phyloP scores from a whole-genome alignment of 2,113 vertebrate genomes.

The Mormoops blainvillei region DNA sequence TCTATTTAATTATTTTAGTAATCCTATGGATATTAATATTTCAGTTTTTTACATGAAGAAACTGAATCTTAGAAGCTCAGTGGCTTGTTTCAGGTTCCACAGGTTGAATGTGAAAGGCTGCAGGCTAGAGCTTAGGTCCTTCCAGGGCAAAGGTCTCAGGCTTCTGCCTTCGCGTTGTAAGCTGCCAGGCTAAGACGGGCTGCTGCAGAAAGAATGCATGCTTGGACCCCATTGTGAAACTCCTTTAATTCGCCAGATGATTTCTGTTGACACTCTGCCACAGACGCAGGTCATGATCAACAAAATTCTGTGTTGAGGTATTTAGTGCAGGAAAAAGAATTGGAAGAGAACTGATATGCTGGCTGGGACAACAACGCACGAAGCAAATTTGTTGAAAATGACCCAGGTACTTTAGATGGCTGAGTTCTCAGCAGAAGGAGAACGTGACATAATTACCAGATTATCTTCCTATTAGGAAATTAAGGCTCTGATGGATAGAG shows the following conservation, averaged over 20 bases:
- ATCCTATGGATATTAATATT: background rate
- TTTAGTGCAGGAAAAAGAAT: background rate
- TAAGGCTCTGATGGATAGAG: background rate
- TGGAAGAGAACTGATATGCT: background rate
- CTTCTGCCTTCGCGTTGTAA: background rate
- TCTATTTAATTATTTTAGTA: background rate
- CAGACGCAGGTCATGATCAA: background rate
- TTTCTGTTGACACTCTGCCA: background rate
- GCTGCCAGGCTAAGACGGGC: rapidly evolving
- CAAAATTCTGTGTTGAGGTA: background rate
- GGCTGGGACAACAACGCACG: background rate
- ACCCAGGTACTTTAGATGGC: background rate
- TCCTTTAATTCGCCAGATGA: background rate
- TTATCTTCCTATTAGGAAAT: background rate
- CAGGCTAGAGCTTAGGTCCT: background rate
- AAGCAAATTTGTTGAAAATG: background rate
- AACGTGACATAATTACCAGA: background rate
- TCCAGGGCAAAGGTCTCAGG: background rate
- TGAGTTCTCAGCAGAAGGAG: background rate
- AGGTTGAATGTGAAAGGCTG: background rate
- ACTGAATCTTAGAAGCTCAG: background rate
- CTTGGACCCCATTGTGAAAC: background rate
- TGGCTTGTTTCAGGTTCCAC: background rate
- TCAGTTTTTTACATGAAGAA: background rate
- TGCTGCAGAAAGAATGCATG: rapidly evolving